These are phyloP conservation scores for Pseudomyrmex concolor DNA, from an alignment of 1,140 invertebrate genomes.

Conservation along the genomic window DNA sequence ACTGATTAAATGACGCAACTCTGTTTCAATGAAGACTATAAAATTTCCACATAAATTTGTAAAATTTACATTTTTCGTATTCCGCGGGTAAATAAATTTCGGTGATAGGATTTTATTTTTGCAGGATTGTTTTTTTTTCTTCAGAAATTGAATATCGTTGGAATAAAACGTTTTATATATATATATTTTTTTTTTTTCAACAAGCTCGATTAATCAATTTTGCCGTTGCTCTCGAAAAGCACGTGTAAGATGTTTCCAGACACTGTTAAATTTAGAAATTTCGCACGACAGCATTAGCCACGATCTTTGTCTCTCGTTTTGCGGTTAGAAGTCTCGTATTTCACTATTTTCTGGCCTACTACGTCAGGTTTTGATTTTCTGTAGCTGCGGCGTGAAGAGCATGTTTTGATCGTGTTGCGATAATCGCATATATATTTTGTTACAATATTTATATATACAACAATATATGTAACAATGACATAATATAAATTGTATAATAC, in stretches of 20 bases:
- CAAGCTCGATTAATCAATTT: constrained; percentile 42
- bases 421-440: background rate
- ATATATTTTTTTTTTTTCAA: too few relatives aligned
- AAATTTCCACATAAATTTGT: background rate
- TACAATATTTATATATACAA: background rate
- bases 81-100: background rate
- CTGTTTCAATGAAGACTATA: too few relatives aligned
- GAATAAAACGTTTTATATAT: too few relatives aligned
- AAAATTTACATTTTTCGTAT: constrained; percentile 9
- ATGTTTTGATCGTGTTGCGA: constrained; percentile 12
- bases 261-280: constrained; percentile 61
- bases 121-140: background rate
- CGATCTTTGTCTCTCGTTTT: constrained; percentile 51
- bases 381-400: background rate
- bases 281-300: constrained; percentile 55
- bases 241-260: constrained; percentile 30
- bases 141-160: too few relatives aligned
- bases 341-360: constrained; percentile 60
- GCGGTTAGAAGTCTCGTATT: constrained; percentile 56
- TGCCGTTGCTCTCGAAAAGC: constrained; percentile 10
- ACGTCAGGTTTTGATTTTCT: constrained; percentile 59
- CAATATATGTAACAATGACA: background rate
- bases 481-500: background rate
- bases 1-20: background rate
- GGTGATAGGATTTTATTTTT: background rate